A percentile compares a stretch with the other conserved stretches of the same genome.
Conservation (phyloP, 2,113 vertebrate species). For the Anhinga rufa region DNA sequence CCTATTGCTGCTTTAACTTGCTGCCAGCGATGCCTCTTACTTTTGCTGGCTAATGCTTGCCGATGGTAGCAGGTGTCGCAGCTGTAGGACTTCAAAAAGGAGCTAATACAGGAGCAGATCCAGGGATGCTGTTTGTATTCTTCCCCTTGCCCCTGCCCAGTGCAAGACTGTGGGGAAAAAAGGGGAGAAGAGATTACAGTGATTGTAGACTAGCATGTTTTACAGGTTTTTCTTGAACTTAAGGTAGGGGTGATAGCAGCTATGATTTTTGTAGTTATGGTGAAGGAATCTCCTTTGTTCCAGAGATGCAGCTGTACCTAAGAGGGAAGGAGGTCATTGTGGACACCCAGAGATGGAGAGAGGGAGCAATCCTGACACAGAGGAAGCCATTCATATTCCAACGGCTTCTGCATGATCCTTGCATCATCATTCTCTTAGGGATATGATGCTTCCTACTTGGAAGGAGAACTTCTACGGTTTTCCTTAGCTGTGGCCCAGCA, state of each 20-base stretch:
- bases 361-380: neutral
- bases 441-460: neutral
- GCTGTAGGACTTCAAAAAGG: neutral
- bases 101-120: neutral
- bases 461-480: neutral
- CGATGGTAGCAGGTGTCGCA: rapidly evolving
- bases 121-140: neutral
- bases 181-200: neutral
- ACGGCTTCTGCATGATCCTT: neutral
- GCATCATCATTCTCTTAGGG: neutral
- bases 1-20: neutral
- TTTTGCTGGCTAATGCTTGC: neutral
- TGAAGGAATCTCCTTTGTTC: neutral
- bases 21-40: neutral
- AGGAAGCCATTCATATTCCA: neutral
- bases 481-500: neutral
- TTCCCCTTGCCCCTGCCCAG: neutral
- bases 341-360: neutral
- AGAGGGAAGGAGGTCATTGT: neutral
- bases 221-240: neutral
- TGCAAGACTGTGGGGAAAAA: neutral
- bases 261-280: neutral
- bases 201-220: neutral
- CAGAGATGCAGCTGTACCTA: neutral
- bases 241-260: neutral